A percentile compares a stretch with the other conserved stretches of the same genome.
Evolutionary conservation across 1,140 invertebrate genomes (phyloP).

Genomic region (Myzus persicae): DNA sequence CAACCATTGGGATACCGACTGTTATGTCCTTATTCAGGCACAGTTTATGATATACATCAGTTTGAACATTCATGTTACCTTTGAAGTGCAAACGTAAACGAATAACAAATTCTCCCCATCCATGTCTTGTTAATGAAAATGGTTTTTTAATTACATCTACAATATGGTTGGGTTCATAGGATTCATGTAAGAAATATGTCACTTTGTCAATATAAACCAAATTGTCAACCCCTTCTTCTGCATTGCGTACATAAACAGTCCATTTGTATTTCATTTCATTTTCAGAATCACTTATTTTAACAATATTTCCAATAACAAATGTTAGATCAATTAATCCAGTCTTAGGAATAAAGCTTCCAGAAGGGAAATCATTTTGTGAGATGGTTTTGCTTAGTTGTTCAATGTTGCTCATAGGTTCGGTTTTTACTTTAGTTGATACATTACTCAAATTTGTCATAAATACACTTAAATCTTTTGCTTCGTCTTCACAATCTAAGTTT

Average conservation of each 20-base stretch:
- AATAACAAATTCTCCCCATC: constrained; percentile 59
- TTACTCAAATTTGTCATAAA: constrained; percentile 26
- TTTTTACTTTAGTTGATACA: neutral
- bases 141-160: constrained; percentile 48
- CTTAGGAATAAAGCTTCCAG: neutral
- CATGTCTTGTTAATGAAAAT: constrained; percentile 58
- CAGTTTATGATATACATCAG: constrained; percentile 45
- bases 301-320: constrained; percentile 44
- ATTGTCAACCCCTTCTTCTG: constrained; percentile 36
- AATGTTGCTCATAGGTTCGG: neutral
- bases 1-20: constrained; percentile 46
- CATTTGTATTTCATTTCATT: constrained; percentile 57
- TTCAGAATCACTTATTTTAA: constrained; percentile 42
- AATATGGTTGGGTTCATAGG: constrained; percentile 56
- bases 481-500: constrained; percentile 33
- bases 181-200: constrained; percentile 56
- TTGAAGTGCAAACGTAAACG: constrained; percentile 50
- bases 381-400: constrained; percentile 1
- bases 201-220: constrained; percentile 50
- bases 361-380: neutral
- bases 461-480: constrained; percentile 43
- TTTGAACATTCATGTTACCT: constrained; percentile 55
- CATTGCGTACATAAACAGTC: constrained; percentile 59
- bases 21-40: constrained; percentile 35
- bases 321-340: constrained; percentile 33